Conservation (phyloP, 2,888 invertebrate genomes). For the Lagria hirta region DNA sequence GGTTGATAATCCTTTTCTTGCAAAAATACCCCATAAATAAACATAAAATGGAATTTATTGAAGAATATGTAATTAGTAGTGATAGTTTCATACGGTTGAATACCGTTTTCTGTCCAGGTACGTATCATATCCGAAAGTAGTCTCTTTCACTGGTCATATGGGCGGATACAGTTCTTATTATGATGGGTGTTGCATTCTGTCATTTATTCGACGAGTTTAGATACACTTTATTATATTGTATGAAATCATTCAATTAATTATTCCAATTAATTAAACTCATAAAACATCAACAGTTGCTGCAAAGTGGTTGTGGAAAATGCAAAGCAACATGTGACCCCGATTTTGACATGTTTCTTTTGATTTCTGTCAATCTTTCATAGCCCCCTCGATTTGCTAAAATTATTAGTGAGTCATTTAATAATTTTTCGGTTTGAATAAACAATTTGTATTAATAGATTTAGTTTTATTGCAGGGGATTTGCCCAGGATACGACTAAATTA, state of each 20-base stretch:
- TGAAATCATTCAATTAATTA: constrained; percentile 45
- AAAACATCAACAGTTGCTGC: constrained; percentile 17
- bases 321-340: constrained; percentile 57
- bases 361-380: no score
- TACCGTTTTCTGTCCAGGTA: no score
- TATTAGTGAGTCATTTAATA: no score
- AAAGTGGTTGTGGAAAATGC: constrained; percentile 17
- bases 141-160: constrained; percentile 34
- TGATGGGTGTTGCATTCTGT: constrained; percentile 45
- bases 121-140: constrained; percentile 29
- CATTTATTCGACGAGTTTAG: constrained; percentile 25
- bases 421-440: no score
- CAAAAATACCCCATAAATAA: constrained; percentile 28
- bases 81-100: no score
- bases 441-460: no score
- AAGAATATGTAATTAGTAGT: no score
- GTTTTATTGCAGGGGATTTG: no score
- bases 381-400: no score
- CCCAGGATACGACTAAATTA: no score
- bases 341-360: no score
- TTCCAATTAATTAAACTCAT: constrained; percentile 45
- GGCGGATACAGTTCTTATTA: constrained; percentile 44
- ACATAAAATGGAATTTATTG: constrained; percentile 36
- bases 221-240: constrained; percentile 39
- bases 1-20: constrained; percentile 42